Base-by-base conservation (phyloP, 2,888 invertebrate species). In the Lasioglossum lativentre region DNA sequence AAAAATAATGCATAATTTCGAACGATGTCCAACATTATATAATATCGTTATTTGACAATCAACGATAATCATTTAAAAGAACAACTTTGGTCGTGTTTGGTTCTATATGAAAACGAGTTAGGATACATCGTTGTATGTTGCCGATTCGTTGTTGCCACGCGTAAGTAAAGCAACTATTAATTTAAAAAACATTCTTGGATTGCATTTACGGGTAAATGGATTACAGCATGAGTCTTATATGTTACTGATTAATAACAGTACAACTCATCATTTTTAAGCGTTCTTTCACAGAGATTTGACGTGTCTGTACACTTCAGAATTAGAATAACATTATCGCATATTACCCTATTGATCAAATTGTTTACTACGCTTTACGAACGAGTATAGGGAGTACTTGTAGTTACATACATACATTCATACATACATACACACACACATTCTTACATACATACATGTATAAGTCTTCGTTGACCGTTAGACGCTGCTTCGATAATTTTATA, bases 321-420 rank as follows among this genome's bases (percentile, higher is more conserved):
- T 78, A 75, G 82, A 85, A 78, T 80, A 83, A 68, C 73, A 42
- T 66, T 75, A 75, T 78, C 72, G 47, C 66, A 73, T 52, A 59
- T 79, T 74, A 72, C 59, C 27, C 66, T 77, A 77, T 73, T 23
- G 72, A 63, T 86, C 77, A 86, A 72, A 76, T 42, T 75, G 66
- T 63, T 71, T 30, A 16, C 75, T 76, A 88, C 70, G 70, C 79
- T 56, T 75, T 79, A 85, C 56, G 75, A 63, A 78, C 38, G 72
- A 75, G 75, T 85, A 87, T 82, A 86, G 75, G 74, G 82, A 78
- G 85, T 87, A 86, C 83, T 90, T 90, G 85, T 90, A 87, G 83
- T 75, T 85, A 83, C 85, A 72, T 80, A 79, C 38, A 68, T 59
- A 74, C 66, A 38, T 23, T 5, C 63, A 12, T 85, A 83, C 85